phyloP scores from a whole-genome alignment of 2,797 vertebrate genomes.

The Hemibagrus guttatus region DNA sequence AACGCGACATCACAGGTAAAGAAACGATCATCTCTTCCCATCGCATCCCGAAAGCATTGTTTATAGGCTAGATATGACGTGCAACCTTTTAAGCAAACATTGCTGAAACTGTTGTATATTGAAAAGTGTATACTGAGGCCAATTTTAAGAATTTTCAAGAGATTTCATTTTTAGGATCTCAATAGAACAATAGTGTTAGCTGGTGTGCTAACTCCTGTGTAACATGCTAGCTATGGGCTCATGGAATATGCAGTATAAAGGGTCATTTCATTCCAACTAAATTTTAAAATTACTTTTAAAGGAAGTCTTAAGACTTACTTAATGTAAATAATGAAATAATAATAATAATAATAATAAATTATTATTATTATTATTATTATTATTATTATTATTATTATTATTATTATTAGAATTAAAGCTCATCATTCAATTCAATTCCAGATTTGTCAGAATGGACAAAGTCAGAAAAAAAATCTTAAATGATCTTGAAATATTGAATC shows the following conservation, averaged over 20 bases:
- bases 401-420: too few relatives aligned
- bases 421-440: not conserved
- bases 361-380: too few relatives aligned
- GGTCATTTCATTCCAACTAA: not conserved
- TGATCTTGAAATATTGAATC: not conserved
- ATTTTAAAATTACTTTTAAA: not conserved
- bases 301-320: not conserved
- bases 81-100: not conserved
- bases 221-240: not conserved
- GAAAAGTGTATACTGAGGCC: too few relatives aligned
- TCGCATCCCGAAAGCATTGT: not conserved
- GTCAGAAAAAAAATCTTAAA: not conserved
- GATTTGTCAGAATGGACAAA: not conserved
- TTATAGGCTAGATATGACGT: not conserved
- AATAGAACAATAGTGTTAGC: not conserved
- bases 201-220: not conserved
- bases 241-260: not conserved
- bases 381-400: not conserved
- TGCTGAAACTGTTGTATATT: not conserved
- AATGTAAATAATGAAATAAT: too few relatives aligned
- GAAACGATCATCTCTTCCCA: not conserved
- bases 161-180: not conserved
- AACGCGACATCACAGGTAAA: slow-evolving; percentile 69
- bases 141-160: not conserved
- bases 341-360: too few relatives aligned